These are phyloP conservation scores for Parnassius apollo DNA, from an alignment of 2,888 invertebrate genomes.

Conservation along the genomic window DNA sequence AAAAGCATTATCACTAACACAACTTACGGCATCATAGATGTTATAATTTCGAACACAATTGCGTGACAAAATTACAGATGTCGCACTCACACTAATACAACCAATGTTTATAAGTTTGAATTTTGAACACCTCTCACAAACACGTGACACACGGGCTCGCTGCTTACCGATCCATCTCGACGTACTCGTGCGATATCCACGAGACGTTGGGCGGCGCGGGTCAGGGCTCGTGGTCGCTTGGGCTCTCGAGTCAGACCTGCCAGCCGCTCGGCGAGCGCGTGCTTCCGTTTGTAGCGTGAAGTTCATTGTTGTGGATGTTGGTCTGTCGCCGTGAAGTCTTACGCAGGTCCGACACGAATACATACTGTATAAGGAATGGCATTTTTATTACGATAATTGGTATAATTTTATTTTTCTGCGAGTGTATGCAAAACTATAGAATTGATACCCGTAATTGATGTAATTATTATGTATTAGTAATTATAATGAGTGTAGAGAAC, in stretches of 20 bases:
- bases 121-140: neutral
- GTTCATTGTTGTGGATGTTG: conserved; percentile 59
- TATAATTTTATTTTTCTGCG: neutral
- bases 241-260: conserved; percentile 63
- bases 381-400: neutral
- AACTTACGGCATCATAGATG: no score
- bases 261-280: conserved; percentile 52
- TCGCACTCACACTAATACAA: no score
- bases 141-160: neutral
- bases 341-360: conserved; percentile 67
- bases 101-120: no score
- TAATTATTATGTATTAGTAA: no score
- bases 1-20: no score
- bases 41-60: no score
- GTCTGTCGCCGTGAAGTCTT: conserved; percentile 54
- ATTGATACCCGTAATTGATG: no score
- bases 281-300: conserved; percentile 69
- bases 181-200: conserved; percentile 68
- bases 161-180: conserved; percentile 31
- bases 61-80: no score
- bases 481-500: no score
- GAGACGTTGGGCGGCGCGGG: conserved; percentile 51
- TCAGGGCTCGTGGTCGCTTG: conserved; percentile 52
- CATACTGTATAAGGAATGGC: conserved; percentile 55
- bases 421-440: no score